Evolutionary conservation across 2,888 invertebrate genomes (phyloP).

Genomic region (Catonia carolina): DNA sequence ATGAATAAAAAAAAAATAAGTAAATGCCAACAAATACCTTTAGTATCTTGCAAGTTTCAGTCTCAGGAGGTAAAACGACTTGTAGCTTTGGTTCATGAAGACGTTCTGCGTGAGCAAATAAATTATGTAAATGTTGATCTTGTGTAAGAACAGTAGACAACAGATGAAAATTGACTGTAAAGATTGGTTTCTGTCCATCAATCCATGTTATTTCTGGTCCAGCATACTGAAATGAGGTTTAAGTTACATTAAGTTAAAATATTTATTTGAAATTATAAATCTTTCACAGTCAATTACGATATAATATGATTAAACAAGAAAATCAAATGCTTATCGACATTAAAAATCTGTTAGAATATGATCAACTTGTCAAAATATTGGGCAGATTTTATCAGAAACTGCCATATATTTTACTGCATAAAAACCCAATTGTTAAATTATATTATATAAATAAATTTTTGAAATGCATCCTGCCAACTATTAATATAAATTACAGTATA

Average conservation of each 20-base stretch:
- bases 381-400: no score
- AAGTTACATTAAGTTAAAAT: not conserved
- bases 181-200: conserved; percentile 82
- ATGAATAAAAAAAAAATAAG: no score
- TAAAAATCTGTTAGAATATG: no score
- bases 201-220: conserved; percentile 93
- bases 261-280: not conserved
- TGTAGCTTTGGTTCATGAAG: conserved; percentile 57
- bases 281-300: not conserved
- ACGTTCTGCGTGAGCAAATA: conserved; percentile 79
- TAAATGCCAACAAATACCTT: no score
- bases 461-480: no score
- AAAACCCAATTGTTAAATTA: no score
- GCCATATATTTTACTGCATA: no score
- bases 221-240: conserved; percentile 56
- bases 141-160: conserved; percentile 86
- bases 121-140: conserved; percentile 80
- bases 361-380: no score
- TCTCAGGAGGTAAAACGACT: conserved; percentile 59
- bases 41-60: conserved; percentile 73
- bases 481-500: no score
- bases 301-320: conserved; percentile 10
- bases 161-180: conserved; percentile 73
- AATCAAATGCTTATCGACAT: no score
- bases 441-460: no score